phyloP scores from a whole-genome alignment of 37 sponge, comb jelly and placozoan species.

The Aplysina aerophoba region DNA sequence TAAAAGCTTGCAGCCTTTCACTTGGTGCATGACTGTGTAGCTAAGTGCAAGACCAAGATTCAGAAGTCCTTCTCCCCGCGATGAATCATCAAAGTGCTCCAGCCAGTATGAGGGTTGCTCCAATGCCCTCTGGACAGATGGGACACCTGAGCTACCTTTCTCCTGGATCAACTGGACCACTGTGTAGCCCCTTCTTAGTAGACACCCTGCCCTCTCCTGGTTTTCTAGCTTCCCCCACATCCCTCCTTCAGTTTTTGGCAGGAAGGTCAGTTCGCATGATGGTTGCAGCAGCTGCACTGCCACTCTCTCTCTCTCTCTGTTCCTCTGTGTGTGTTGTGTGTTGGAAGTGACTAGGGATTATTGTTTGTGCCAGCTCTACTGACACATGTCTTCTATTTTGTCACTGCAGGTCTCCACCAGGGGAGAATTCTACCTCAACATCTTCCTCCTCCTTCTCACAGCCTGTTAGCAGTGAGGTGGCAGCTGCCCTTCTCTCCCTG shows the following conservation, averaged over 20 bases:
- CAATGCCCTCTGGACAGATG: neutral
- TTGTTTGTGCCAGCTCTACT: neutral
- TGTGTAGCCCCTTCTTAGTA: neutral
- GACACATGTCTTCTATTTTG: neutral
- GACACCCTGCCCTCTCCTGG: slow-evolving; percentile 8
- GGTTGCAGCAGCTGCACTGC: neutral
- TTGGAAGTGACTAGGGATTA: neutral
- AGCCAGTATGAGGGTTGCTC: neutral
- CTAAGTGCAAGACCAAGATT: neutral
- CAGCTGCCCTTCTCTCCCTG: slow-evolving; percentile 17
- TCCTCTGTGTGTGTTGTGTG: neutral
- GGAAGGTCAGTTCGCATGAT: neutral
- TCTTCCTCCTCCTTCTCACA: neutral
- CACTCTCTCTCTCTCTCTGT: neutral
- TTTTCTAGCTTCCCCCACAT: neutral
- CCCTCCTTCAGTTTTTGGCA: neutral
- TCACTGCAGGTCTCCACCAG: neutral
- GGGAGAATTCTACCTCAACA: too few relatives aligned
- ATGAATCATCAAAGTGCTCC: neutral
- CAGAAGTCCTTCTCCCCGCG: neutral
- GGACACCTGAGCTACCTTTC: neutral
- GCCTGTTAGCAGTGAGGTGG: neutral
- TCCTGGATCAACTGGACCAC: neutral
- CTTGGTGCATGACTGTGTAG: too few relatives aligned
- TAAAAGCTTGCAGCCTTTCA: neutral